Percentiles rank a stretch among this genome's conserved stretches.
These are phyloP conservation scores for Emydocephalus ijimae DNA, from an alignment of 2,113 vertebrate species.

Conservation along the genomic window DNA sequence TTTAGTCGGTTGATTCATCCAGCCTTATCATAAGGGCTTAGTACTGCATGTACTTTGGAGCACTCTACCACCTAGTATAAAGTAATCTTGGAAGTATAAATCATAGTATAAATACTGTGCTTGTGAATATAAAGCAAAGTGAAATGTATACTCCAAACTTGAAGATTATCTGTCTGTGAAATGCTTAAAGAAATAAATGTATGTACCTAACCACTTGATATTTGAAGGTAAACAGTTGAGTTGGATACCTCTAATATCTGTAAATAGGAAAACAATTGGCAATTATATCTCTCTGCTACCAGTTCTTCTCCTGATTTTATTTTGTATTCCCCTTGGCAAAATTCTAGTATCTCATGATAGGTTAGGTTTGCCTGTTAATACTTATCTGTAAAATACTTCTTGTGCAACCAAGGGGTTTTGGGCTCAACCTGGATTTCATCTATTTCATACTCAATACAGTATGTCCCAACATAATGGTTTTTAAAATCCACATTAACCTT, in stretches of 20 bases:
- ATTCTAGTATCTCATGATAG: background rate
- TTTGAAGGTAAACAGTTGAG: conserved; percentile 32
- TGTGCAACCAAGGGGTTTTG: background rate
- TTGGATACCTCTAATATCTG: conserved; percentile 30
- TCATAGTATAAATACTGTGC: conserved; percentile 47
- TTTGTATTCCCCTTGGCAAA: background rate
- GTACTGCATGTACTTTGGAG: conserved; percentile 34
- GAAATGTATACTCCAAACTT: conserved; percentile 44
- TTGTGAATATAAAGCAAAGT: conserved; percentile 59
- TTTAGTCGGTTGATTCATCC: conserved; percentile 55
- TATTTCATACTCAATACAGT: background rate
- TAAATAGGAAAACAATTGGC: background rate
- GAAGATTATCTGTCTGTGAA: conserved; percentile 34
- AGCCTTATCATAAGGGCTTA: conserved; percentile 27
- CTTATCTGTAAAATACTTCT: background rate
- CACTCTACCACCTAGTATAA: conserved; percentile 30
- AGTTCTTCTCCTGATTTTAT: background rate
- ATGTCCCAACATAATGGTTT: background rate
- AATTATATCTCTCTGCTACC: background rate
- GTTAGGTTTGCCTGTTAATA: background rate
- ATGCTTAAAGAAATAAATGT: conserved; percentile 53
- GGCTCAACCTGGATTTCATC: background rate
- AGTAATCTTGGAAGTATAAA: conserved; percentile 49
- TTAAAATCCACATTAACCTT: background rate
- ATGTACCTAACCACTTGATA: conserved; percentile 31